phyloP scores from a whole-genome alignment of 2,888 invertebrate genomes.

The Neria commutata region DNA sequence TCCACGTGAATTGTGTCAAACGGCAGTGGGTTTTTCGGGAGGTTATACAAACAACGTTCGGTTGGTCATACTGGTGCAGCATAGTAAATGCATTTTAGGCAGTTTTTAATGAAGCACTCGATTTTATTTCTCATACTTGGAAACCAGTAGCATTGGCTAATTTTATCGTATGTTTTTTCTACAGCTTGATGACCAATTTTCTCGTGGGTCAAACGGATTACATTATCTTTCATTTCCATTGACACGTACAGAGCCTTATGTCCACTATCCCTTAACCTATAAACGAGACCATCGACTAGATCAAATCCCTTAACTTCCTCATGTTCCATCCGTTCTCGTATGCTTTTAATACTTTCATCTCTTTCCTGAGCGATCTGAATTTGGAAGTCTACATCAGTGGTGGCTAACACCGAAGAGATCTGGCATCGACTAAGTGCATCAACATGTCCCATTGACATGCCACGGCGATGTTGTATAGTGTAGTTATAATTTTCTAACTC shows the following conservation, averaged over 20 bases:
- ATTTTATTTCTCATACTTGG: slow-evolving; percentile 4
- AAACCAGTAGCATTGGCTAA: neutral
- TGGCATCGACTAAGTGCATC: slow-evolving; percentile 20
- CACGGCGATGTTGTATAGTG: slow-evolving; percentile 16
- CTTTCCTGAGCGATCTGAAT: slow-evolving; percentile 22
- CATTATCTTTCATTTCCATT: neutral
- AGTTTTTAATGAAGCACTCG: neutral
- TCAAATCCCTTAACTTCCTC: slow-evolving; percentile 7
- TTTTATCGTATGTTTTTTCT: neutral
- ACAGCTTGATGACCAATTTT: neutral
- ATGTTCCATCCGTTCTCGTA: neutral
- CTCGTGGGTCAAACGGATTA: neutral
- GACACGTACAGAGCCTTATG: neutral
- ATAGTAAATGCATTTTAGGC: neutral
- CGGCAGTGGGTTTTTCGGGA: neutral
- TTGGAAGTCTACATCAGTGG: slow-evolving; percentile 15
- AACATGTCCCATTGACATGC: slow-evolving; percentile 14
- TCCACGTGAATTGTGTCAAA: slow-evolving; percentile 9
- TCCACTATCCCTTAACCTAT: slow-evolving; percentile 1
- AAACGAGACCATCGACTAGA: slow-evolving; percentile 11
- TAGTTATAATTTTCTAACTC: slow-evolving; percentile 20
- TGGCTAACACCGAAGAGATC: slow-evolving; percentile 2
- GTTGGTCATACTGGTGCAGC: neutral
- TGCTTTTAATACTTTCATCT: slow-evolving; percentile 4
- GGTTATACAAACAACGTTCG: neutral